Percentiles rank a stretch among this genome's conserved stretches.
Conservation (phyloP, 2,797 vertebrate species). For the Thalassophryne amazonica region DNA sequence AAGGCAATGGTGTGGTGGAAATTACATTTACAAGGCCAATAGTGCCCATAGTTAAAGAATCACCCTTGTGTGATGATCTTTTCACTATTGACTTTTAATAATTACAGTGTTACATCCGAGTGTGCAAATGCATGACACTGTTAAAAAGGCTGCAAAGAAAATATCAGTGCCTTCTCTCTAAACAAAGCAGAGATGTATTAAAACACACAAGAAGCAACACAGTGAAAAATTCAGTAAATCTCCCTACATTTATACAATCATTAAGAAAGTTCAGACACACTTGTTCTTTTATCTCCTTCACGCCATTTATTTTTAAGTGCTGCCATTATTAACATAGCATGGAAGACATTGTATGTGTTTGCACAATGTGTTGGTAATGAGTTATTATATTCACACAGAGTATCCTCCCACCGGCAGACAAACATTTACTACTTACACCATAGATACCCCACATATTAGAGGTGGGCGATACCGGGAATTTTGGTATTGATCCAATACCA, state of each 20-base stretch:
- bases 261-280: constrained; percentile 26
- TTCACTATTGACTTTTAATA: constrained; percentile 61
- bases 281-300: constrained; percentile 43
- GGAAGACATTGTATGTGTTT: too few species aligned
- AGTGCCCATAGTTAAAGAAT: too few species aligned
- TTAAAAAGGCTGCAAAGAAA: constrained; percentile 41
- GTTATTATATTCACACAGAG: too few species aligned
- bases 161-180: constrained; percentile 42
- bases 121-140: constrained; percentile 34
- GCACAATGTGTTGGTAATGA: too few species aligned
- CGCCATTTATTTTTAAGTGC: constrained; percentile 8
- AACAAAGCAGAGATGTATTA: constrained; percentile 60
- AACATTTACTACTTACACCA: too few species aligned
- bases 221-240: constrained; percentile 55
- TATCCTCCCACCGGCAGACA: too few species aligned
- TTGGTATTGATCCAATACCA: too few species aligned
- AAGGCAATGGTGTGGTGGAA: too few species aligned
- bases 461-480: too few species aligned
- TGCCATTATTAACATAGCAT: constrained; percentile 20
- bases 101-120: constrained; percentile 41
- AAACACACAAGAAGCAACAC: constrained; percentile 29
- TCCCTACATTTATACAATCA: constrained; percentile 42
- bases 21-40: too few species aligned
- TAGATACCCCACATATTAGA: too few species aligned
- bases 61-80: constrained; percentile 55